Evolutionary conservation across 2,113 vertebrate genomes (phyloP), one percentile per base, ranked within the genome.

Genomic region (Oryzias curvinotus): DNA sequence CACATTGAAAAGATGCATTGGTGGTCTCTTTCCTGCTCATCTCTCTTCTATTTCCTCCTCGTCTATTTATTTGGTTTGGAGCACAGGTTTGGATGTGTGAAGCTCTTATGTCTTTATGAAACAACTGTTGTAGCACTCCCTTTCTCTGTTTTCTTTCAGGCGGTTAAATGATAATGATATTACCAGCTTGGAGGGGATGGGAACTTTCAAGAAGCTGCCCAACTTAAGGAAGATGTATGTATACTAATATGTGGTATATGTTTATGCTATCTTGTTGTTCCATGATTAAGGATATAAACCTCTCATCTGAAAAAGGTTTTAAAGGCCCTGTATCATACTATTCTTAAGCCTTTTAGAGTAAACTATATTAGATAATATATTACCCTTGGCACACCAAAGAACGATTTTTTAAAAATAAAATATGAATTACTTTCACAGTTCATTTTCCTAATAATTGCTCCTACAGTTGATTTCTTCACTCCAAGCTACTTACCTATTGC

Each of bases 151-250:
- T 62, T 46, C 67, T 51, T 79, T 76, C 57, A 98, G 97, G 88
- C 92, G 96, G 67, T 84, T 98, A 80, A 97, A 98, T 14, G 95
- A 98, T 93, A 98, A 98, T 53, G 97, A 98, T 45, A 94, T 98
- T 83, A 89, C 93, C 18, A 57, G 95, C 28, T 84, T 98, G 75
- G 97, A 98, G 79, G 93, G 94, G 66, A 72, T 91, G 0, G 94
- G 95, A 57, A 91, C 91, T 56, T 98, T 98, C 84, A 98, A 96
- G 93, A 98, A 96, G 87, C 81, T 98, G 64, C 94, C 95, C 17
- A 96, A 95, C 87, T 90, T 98, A 55, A 92, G 83, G 66, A 98
- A 98, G 86, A 97, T 98, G 97, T 98, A 93, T 72, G 94, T 88
- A 50, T 58, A 7, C 4, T 55, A 56, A 46, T 52, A 0, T 44